These are phyloP conservation scores for Drosophila fungiperda DNA, from an alignment of 2,888 invertebrate genomes.

Conservation along the genomic window DNA sequence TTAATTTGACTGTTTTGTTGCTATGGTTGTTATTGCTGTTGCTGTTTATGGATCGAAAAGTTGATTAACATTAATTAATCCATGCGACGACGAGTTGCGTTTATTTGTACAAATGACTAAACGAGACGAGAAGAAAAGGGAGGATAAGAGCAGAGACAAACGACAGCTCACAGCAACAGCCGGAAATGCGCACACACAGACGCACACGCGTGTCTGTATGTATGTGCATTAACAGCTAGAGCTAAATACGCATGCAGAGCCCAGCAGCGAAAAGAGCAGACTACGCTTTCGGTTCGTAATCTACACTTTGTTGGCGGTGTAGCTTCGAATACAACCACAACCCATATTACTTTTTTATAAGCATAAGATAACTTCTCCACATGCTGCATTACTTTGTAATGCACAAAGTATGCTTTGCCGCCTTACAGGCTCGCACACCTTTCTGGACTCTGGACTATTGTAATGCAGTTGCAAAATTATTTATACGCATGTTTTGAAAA, in stretches of 20 bases:
- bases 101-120: constrained; percentile 78
- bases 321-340: neutral
- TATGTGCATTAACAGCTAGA: constrained; percentile 16
- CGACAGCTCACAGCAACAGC: constrained; percentile 56
- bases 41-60: constrained; percentile 68
- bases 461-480: too few species aligned
- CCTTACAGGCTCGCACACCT: neutral
- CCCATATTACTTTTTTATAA: neutral
- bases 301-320: neutral
- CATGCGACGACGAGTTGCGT: constrained; percentile 61
- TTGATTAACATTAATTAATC: constrained; percentile 80
- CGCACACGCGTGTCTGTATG: constrained; percentile 12
- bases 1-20: constrained; percentile 46
- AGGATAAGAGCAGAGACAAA: constrained; percentile 27
- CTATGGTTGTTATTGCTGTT: constrained; percentile 24
- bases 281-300: neutral
- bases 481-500: neutral
- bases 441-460: too few species aligned
- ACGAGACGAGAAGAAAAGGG: constrained; percentile 59
- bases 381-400: neutral
- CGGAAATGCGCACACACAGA: constrained; percentile 59
- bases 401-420: neutral
- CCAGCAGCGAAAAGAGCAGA: neutral
- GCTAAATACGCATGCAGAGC: constrained; percentile 17
- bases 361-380: neutral